Percentiles rank a stretch among this genome's conserved stretches.
Conservation (phyloP, 2,888 invertebrate species). For the Epistrophella euchroma region DNA sequence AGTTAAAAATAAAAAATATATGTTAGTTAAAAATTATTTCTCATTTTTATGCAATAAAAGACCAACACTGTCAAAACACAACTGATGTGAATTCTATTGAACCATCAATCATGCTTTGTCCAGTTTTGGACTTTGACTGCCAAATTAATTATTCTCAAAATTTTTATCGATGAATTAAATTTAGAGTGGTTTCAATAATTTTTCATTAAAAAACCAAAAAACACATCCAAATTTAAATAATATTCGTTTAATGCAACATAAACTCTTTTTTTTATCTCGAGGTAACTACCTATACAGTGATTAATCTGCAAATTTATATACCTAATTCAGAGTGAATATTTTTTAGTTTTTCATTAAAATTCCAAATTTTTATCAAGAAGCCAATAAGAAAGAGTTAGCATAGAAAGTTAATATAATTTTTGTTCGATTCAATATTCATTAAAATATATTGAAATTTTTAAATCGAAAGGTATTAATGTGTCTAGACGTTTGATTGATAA, state of each 20-base stretch:
- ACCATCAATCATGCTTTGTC: background rate
- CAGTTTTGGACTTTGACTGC: background rate
- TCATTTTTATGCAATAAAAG: no score
- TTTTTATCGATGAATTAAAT: background rate
- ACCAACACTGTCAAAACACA: no score
- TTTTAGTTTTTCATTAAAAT: conserved; percentile 3
- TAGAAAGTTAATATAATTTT: background rate
- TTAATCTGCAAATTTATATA: conserved; percentile 3
- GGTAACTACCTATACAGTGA: background rate
- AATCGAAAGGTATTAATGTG: conserved; percentile 18
- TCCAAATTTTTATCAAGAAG: background rate
- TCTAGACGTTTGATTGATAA: conserved; percentile 46
- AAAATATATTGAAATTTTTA: conserved; percentile 2
- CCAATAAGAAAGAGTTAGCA: background rate
- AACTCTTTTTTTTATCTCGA: background rate
- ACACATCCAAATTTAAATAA: background rate
- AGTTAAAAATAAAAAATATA: no score
- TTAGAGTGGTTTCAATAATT: no score
- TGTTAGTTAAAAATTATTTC: no score
- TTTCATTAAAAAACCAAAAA: background rate
- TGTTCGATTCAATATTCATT: conserved; percentile 10
- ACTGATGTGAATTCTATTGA: background rate
- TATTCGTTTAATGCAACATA: background rate
- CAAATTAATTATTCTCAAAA: background rate
- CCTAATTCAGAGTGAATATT: background rate